These are phyloP conservation scores for Engystomops pustulosus DNA, from an alignment of 2,113 vertebrate genomes.

Conservation along the genomic window DNA sequence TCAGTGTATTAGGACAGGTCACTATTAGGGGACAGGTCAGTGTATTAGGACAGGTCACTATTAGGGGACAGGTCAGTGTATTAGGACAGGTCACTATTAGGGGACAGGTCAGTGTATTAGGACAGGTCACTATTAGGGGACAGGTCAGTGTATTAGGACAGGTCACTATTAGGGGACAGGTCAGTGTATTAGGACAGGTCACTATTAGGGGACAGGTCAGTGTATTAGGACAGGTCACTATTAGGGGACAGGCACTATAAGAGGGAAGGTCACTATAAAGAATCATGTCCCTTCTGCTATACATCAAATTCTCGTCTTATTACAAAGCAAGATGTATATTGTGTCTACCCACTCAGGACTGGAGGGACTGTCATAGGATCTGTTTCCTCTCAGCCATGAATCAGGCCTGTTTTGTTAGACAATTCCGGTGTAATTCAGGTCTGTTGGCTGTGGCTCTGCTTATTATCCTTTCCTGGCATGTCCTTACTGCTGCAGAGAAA, in stretches of 20 bases:
- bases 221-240: no score
- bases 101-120: no score
- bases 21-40: no score
- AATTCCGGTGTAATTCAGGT: constrained; percentile 38
- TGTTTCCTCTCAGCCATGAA: constrained; percentile 9
- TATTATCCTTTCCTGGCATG: constrained; percentile 25
- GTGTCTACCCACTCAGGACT: neutral
- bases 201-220: no score
- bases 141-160: no score
- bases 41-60: no score
- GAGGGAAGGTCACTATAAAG: neutral
- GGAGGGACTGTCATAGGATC: neutral
- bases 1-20: no score
- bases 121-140: no score
- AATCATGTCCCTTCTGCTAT: neutral
- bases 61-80: neutral
- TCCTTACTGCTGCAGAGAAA: neutral
- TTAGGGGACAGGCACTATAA: no score
- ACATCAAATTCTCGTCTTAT: neutral
- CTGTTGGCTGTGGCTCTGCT: constrained; percentile 19
- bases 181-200: no score
- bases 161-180: no score
- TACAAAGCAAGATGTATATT: neutral
- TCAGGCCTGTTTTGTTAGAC: constrained; percentile 14
- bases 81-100: no score